phyloP scores from a whole-genome alignment of 2,888 invertebrate species.

The Panzeria rudis region DNA sequence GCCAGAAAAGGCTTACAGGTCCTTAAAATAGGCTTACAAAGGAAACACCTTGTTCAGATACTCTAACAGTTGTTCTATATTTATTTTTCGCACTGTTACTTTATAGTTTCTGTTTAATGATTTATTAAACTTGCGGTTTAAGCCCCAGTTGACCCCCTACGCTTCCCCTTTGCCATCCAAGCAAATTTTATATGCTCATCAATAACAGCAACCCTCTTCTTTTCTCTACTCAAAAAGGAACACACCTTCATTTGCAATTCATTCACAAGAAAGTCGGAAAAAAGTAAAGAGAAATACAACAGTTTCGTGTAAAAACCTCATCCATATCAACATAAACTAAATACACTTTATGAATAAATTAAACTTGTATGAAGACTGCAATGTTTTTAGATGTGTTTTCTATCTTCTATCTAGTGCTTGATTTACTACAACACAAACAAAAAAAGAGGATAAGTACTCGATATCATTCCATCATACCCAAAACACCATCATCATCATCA shows the following conservation, averaged over 20 bases:
- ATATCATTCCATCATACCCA: slow-evolving; percentile 51
- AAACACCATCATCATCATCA: slow-evolving; percentile 31
- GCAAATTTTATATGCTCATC: neutral
- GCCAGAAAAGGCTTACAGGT: no score
- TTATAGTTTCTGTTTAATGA: slow-evolving; percentile 46
- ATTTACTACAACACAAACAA: slow-evolving; percentile 1
- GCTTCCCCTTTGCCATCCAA: neutral
- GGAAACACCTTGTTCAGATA: no score
- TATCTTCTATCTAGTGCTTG: neutral
- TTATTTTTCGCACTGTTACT: neutral
- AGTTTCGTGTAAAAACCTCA: slow-evolving; percentile 66
- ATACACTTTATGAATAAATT: slow-evolving; percentile 68
- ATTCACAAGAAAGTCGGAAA: slow-evolving; percentile 59
- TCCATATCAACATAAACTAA: slow-evolving; percentile 51
- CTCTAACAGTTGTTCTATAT: neutral
- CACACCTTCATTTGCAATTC: slow-evolving; percentile 68
- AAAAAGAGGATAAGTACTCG: slow-evolving; percentile 41
- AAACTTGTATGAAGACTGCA: slow-evolving; percentile 13
- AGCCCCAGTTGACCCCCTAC: slow-evolving; percentile 34
- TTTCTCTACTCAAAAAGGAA: slow-evolving; percentile 48
- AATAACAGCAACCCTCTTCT: slow-evolving; percentile 39
- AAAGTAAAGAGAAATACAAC: slow-evolving; percentile 32
- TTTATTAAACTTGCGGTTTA: slow-evolving; percentile 52
- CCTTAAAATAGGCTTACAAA: no score
- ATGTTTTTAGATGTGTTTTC: slow-evolving; percentile 29